Percentiles rank a stretch among this genome's conserved stretches.
Conservation (phyloP, 2,888 invertebrate genomes). For the Brachypalpus laphriformis region DNA sequence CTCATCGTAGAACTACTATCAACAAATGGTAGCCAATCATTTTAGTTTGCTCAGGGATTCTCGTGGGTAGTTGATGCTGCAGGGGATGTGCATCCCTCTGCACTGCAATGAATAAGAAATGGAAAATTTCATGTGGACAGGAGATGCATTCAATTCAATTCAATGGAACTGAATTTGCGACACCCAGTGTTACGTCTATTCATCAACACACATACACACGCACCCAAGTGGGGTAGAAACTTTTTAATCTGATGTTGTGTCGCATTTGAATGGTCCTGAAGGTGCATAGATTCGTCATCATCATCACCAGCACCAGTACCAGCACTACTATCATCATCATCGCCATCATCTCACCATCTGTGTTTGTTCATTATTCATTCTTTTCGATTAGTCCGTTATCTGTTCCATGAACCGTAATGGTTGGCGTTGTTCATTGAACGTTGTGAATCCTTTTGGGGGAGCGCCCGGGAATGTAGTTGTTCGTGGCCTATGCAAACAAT, state of each 20-base stretch:
- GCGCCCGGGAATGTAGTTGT: not conserved
- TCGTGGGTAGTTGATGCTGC: conserved; percentile 14
- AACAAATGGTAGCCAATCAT: conserved; percentile 61
- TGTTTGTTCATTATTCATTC: conserved; percentile 74
- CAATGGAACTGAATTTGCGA: conserved; percentile 69
- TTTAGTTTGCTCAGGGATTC: conserved; percentile 54
- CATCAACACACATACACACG: conserved; percentile 19
- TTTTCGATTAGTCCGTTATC: conserved; percentile 73
- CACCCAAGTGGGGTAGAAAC: not conserved
- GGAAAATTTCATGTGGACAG: conserved; percentile 57
- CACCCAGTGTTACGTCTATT: conserved; percentile 54
- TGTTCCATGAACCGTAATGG: conserved; percentile 58
- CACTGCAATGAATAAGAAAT: conserved; percentile 59
- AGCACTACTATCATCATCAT: conserved; percentile 5
- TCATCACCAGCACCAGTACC: conserved; percentile 42
- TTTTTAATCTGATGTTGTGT: conserved; percentile 69
- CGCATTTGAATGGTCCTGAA: conserved; percentile 50
- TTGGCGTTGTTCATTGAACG: conserved; percentile 66
- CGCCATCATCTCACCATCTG: conserved; percentile 63
- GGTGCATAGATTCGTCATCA: conserved; percentile 54
- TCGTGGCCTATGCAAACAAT: conserved; percentile 31
- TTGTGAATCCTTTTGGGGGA: conserved; percentile 34
- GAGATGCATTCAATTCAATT: conserved; percentile 69
- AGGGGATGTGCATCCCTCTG: conserved; percentile 24
- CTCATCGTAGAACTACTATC: not conserved